Percentiles rank a stretch among this genome's conserved stretches.
Conservation (phyloP, 2,797 vertebrate genomes). For the Dendrocincla tyrannina region DNA sequence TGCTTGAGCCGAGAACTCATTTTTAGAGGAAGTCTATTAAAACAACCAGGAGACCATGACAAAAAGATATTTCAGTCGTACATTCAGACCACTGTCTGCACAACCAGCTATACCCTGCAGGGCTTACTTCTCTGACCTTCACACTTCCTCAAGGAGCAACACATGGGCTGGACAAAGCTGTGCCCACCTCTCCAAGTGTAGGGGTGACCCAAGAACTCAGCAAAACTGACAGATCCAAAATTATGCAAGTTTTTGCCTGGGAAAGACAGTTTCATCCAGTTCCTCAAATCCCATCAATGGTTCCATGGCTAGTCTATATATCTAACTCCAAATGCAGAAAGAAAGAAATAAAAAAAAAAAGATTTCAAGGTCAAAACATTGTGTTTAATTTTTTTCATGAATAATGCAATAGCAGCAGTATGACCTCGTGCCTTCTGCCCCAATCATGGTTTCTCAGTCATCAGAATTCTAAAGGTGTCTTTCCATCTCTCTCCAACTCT, state of each 20-base stretch:
- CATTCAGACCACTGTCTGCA: background rate
- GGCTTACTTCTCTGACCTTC: background rate
- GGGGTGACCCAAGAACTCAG: background rate
- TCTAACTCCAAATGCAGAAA: background rate
- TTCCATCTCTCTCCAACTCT: background rate
- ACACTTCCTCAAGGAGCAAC: background rate
- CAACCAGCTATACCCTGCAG: background rate
- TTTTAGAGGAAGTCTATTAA: background rate
- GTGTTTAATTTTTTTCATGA: background rate
- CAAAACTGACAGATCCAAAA: background rate
- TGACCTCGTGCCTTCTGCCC: background rate
- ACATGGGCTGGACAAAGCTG: background rate
- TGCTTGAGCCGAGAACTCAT: background rate
- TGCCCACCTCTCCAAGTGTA: background rate
- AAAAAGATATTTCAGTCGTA: background rate
- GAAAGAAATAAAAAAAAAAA: rapidly evolving
- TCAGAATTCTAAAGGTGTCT: background rate
- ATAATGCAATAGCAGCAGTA: background rate
- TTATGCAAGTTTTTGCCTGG: background rate
- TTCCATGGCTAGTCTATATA: background rate
- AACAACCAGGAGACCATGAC: background rate
- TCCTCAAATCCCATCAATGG: background rate
- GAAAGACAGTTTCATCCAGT: background rate
- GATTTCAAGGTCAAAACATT: background rate
- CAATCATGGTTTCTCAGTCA: background rate